phyloP scores from a whole-genome alignment of 37 sponge, comb jelly and placozoan genomes.

The Haliclona indistincta region DNA sequence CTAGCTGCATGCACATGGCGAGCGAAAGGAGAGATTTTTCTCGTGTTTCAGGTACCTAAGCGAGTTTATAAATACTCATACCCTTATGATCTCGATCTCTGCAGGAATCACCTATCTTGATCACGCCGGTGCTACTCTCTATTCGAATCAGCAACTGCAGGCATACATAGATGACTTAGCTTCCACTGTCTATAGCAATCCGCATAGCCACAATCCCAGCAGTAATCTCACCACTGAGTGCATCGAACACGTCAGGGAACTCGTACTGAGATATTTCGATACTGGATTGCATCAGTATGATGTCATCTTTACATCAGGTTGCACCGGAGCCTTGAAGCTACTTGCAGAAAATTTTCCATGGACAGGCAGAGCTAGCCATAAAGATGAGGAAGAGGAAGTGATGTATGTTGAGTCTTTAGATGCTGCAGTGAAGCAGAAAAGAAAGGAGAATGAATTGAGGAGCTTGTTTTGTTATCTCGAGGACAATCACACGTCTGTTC shows the following conservation, averaged over 20 bases:
- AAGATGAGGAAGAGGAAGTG: not conserved
- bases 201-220: constrained; percentile 79
- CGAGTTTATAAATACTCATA: too few relatives aligned
- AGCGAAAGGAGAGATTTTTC: not conserved
- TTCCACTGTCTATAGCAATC: constrained; percentile 82
- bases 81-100: not conserved
- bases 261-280: constrained; percentile 66
- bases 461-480: constrained; percentile 87
- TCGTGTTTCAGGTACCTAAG: constrained; percentile 5
- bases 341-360: constrained; percentile 80
- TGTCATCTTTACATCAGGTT: constrained; percentile 84
- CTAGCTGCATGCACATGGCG: too few relatives aligned
- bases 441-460: not conserved
- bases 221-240: constrained; percentile 51
- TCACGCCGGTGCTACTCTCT: constrained; percentile 88
- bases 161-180: constrained; percentile 53
- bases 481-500: constrained; percentile 94
- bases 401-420: not conserved
- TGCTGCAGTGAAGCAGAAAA: not conserved
- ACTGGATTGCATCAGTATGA: constrained; percentile 60
- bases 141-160: constrained; percentile 68
- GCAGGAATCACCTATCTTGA: constrained; percentile 85
- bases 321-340: constrained; percentile 81
- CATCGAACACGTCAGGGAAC: constrained; percentile 61
- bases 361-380: constrained; percentile 1